Base-by-base conservation (phyloP, 2,113 vertebrate genomes). In the Anhinga rufa region DNA sequence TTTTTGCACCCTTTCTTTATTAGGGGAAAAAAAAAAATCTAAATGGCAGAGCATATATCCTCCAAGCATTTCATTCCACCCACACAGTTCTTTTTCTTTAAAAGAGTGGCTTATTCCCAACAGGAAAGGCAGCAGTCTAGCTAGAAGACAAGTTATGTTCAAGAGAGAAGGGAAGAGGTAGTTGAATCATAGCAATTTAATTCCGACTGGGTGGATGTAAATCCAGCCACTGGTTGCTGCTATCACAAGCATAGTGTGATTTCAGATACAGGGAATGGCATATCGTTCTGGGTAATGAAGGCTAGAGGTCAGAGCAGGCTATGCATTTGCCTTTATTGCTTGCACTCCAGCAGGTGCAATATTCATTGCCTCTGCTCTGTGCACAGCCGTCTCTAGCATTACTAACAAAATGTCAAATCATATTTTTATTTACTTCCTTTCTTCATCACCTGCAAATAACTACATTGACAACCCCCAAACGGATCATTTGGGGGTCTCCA, bases 181-280 rank as follows among this genome's bases (percentile, higher is more conserved):
- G 95, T 82, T 97, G 95, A 96, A 96, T 96, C 94, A 97, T 78
- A 97, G 95, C 92, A 95, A 96, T 97, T 97, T 96, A 94, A 42
- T 88, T 93, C 90, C 0, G 42, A 75, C 90, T 88, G 94, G 64
- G 92, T 92, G 89, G 85, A 96, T 92, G 95, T 77, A 96, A 97
- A 97, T 90, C 89, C 92, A 97, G 92, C 84, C 82, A 90, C 92
- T 88, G 90, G 90, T 90, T 97, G 93, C 90, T 90, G 94, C 78
- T 94, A 91, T 93, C 94, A 79, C 36, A 85, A 76, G 78, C 87
- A 17, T 80, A 54, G 84, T 79, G 17, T 90, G 96, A 95, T 94
- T 95, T 92, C 8, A 7, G 95, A 74, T 95, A 85, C 40, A 49
- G 58, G 52, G 90, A 91, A 94, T 21, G 64, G 93, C 94, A 85